phyloP scores from a whole-genome alignment of 2,888 invertebrate genomes.

The Rugalucina vietnamica region DNA sequence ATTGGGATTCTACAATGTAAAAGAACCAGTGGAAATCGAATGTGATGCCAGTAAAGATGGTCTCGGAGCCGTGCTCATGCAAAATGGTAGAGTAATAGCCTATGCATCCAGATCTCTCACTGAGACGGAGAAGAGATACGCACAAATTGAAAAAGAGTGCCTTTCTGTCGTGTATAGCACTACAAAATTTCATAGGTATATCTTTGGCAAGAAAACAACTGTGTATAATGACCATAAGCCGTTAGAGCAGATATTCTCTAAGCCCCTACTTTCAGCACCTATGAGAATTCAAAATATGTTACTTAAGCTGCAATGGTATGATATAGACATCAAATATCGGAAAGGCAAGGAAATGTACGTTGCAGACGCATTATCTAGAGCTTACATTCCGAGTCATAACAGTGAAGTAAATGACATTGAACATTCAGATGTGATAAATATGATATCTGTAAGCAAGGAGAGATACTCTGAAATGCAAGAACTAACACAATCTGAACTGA shows the following conservation, averaged over 20 bases:
- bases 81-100: constrained; percentile 55
- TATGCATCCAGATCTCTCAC: constrained; percentile 58
- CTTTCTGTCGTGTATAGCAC: constrained; percentile 57
- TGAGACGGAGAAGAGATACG: constrained; percentile 56
- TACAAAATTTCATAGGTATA: constrained; percentile 58
- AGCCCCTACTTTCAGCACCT: constrained; percentile 35
- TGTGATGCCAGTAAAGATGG: constrained; percentile 61
- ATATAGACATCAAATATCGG: constrained; percentile 38
- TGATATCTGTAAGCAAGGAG: constrained; percentile 3
- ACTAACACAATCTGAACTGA: constrained; percentile 14
- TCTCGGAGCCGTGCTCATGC: constrained; percentile 60
- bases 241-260: constrained; percentile 40
- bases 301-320: constrained; percentile 53
- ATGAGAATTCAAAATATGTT: constrained; percentile 43
- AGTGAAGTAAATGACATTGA: constrained; percentile 7
- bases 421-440: background rate
- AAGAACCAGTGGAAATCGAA: constrained; percentile 52
- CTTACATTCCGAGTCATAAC: constrained; percentile 31
- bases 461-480: constrained; percentile 15
- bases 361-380: constrained; percentile 55
- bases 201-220: constrained; percentile 52
- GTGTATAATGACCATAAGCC: constrained; percentile 62
- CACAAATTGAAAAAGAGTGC: constrained; percentile 60
- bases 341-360: constrained; percentile 52
- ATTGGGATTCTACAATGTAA: constrained; percentile 55